These are phyloP conservation scores for Phorcus lineatus DNA, from an alignment of 2,888 invertebrate genomes.

Conservation along the genomic window DNA sequence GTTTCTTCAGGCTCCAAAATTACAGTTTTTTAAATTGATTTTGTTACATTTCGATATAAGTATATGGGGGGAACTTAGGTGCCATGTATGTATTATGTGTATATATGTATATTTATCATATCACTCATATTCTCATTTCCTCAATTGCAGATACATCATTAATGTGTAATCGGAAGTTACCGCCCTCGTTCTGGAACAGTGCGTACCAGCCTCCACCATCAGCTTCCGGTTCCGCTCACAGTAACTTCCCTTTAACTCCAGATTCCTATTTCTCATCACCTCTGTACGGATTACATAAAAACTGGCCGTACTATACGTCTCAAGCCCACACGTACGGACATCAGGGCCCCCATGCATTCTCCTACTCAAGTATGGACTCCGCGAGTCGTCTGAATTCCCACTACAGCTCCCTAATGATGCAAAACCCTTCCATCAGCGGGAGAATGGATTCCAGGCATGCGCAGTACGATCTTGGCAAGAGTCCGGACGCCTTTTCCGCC, in stretches of 20 bases:
- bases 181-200: conserved; percentile 95
- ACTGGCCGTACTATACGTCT: conserved; percentile 79
- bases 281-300: conserved; percentile 50
- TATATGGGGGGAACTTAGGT: too few relatives aligned
- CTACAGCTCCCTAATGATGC: conserved; percentile 77
- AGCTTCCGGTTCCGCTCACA: conserved; percentile 40
- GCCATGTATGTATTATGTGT: too few relatives aligned
- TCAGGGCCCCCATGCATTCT: conserved; percentile 50
- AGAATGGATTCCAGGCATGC: conserved; percentile 33
- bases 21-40: too few relatives aligned
- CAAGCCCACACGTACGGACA: conserved; percentile 73
- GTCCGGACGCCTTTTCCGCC: conserved; percentile 42
- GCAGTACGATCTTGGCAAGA: conserved; percentile 45
- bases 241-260: conserved; percentile 42
- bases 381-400: conserved; percentile 65
- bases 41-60: too few relatives aligned
- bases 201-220: conserved; percentile 81
- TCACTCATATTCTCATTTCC: too few relatives aligned
- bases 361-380: conserved; percentile 46
- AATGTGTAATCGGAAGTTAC: conserved; percentile 92
- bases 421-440: conserved; percentile 36
- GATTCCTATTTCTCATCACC: conserved; percentile 61
- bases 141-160: conserved; percentile 58
- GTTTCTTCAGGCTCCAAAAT: too few relatives aligned
- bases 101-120: too few relatives aligned